Evolutionary conservation across 2,797 vertebrate species (phyloP), one percentile per base, ranked within the genome.

Genomic region (Rhyacichthys aspro): DNA sequence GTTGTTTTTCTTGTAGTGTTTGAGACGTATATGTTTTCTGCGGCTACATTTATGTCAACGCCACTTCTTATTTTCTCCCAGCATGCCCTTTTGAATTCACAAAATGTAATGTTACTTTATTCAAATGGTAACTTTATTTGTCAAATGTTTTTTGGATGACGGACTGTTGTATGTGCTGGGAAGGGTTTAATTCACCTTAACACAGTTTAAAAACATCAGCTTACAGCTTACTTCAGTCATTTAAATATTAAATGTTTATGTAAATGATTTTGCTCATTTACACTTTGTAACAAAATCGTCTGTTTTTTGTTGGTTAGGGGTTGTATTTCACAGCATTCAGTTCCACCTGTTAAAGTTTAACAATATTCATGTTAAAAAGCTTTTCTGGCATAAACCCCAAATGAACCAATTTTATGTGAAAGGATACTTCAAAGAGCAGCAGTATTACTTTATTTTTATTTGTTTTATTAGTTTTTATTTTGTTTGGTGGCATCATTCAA

Each of bases 401-500:
- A 39, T 28, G 23, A 34, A 9, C 16, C 1, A 2, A 6, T 36
- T 43, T 55, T 48, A 32, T 10, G 23, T 63, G 38, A 59, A 45
- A 34, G 46, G 9, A 10, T 59, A 4, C 12, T 43, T 38, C 46
- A 43, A 43, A 19, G 9, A 42, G 23, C 23, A 16, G 19, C 47
- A 49, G 32, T 49, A 49, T 49, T 49, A 37, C 34, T 36, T n/a
- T 49, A 17, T 55, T 37, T 48, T 2, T 16, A 5, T 60, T 54
- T 37, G 53, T 11, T 37, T 59, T 72, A 55, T 53, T 57, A n/a
- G n/a, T 52, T 60, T 59, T 57, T 45, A 37, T 65, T 76, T 67
- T 67, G 32, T 68, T 48, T 54, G 44, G 53, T 74, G 68, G 74
- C 68, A 73, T 38, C 15, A 5, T 64, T 56, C 57, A 59, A 56